Conservation (phyloP, 2,797 vertebrate species). For the Propithecus deckenii region DNA sequence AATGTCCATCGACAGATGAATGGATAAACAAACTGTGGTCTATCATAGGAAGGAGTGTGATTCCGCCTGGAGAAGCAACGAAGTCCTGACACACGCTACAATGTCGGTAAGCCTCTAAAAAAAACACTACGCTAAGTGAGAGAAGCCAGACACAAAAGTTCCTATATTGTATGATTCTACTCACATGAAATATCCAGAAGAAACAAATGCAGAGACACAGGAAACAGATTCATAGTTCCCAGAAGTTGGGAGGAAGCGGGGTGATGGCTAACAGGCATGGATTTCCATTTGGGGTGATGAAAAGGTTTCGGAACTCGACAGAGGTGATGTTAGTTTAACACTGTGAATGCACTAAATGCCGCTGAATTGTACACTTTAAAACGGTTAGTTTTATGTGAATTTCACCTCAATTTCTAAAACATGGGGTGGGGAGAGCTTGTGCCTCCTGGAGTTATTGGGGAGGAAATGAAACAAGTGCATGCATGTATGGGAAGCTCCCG, state of each 20-base stretch:
- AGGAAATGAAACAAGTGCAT: not conserved
- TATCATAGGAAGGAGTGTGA: not conserved
- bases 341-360: not conserved
- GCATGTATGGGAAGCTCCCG: not conserved
- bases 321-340: not conserved
- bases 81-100: not conserved
- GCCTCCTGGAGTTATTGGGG: not conserved
- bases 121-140: not conserved
- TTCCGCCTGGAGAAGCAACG: not conserved
- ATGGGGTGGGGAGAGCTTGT: no score
- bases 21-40: not conserved
- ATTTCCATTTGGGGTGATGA: not conserved
- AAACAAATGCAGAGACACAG: not conserved
- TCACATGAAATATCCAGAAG: not conserved
- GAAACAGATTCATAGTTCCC: not conserved
- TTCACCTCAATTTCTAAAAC: not conserved
- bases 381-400: not conserved
- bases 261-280: not conserved
- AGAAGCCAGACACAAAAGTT: not conserved
- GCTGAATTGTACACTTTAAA: not conserved
- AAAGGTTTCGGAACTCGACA: not conserved
- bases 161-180: not conserved
- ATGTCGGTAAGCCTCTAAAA: not conserved
- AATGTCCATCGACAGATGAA: not conserved
- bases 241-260: not conserved